Conservation (phyloP, 2,113 vertebrate species). For the Carassius gibelio region DNA sequence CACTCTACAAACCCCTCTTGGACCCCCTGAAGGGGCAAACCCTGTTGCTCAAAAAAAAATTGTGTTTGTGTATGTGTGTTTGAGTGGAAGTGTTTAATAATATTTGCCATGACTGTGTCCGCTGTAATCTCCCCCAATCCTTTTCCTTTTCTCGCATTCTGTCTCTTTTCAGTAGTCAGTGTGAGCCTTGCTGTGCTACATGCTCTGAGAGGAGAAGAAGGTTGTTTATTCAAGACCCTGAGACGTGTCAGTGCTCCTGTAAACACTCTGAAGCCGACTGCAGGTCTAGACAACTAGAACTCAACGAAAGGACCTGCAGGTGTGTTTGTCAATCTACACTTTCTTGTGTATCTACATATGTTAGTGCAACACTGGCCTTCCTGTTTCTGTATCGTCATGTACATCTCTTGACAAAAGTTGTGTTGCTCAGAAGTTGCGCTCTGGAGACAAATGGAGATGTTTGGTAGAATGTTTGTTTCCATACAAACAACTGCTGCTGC, state of each 20-base stretch:
- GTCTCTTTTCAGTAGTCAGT: constrained; percentile 81
- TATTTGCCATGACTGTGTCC: not conserved
- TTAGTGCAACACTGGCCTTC: constrained; percentile 8
- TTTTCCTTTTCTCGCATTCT: constrained; percentile 74
- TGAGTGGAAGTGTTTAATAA: constrained; percentile 7
- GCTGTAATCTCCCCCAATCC: constrained; percentile 21
- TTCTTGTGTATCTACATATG: not conserved
- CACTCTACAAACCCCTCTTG: constrained; percentile 52
- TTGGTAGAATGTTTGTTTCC: not conserved
- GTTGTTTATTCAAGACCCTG: constrained; percentile 93
- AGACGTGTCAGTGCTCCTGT: constrained; percentile 98
- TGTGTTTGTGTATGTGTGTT: constrained; percentile 21
- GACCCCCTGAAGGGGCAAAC: constrained; percentile 11
- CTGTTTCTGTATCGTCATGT: not conserved
- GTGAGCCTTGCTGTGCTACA: constrained; percentile 93
- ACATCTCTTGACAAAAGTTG: not conserved
- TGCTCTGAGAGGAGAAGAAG: constrained; percentile 94
- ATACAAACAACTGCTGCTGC: not conserved
- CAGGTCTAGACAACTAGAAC: constrained; percentile 96
- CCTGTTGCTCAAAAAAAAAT: not conserved
- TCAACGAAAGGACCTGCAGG: constrained; percentile 99
- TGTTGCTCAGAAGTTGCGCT: not conserved
- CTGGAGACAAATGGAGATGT: not conserved
- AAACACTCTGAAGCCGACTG: constrained; percentile 96
- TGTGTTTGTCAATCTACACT: constrained; percentile 70